These are phyloP conservation scores for Clinocottus analis DNA, from an alignment of 2,113 vertebrate species.

Conservation along the genomic window DNA sequence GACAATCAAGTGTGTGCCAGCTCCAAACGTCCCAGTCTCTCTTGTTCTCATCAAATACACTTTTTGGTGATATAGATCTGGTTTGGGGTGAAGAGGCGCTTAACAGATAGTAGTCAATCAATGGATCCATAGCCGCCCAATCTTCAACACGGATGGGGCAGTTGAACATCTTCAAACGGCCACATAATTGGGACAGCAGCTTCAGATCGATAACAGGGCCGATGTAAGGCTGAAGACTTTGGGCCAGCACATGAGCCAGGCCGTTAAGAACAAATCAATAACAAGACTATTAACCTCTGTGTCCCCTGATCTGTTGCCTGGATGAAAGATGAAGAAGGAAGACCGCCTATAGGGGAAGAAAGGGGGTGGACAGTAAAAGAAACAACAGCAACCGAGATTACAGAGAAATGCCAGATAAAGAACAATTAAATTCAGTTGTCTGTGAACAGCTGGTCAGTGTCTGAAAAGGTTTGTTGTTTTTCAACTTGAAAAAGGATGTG, in stretches of 20 bases:
- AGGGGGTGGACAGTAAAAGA: background rate
- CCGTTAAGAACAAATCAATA: constrained; percentile 63
- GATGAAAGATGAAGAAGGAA: constrained; percentile 26
- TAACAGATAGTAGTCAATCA: constrained; percentile 55
- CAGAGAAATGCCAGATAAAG: constrained; percentile 8
- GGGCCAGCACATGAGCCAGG: background rate
- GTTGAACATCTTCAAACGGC: constrained; percentile 1
- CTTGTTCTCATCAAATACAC: constrained; percentile 25
- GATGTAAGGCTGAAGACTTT: background rate
- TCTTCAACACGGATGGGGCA: background rate
- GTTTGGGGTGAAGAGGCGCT: background rate
- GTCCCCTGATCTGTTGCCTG: constrained; percentile 24
- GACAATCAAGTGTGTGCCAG: constrained; percentile 34
- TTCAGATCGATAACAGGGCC: background rate
- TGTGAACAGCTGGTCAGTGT: background rate
- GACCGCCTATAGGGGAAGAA: background rate
- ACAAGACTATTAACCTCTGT: constrained; percentile 50
- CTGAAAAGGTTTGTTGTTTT: background rate
- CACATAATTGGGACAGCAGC: background rate
- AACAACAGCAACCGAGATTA: constrained; percentile 9
- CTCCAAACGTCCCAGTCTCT: background rate
- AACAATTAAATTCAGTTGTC: background rate
- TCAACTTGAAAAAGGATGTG: background rate
- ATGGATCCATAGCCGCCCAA: constrained; percentile 16
- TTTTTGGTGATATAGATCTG: background rate